Base-by-base conservation (phyloP, 2,797 vertebrate genomes). In the Gallinago stenura region DNA sequence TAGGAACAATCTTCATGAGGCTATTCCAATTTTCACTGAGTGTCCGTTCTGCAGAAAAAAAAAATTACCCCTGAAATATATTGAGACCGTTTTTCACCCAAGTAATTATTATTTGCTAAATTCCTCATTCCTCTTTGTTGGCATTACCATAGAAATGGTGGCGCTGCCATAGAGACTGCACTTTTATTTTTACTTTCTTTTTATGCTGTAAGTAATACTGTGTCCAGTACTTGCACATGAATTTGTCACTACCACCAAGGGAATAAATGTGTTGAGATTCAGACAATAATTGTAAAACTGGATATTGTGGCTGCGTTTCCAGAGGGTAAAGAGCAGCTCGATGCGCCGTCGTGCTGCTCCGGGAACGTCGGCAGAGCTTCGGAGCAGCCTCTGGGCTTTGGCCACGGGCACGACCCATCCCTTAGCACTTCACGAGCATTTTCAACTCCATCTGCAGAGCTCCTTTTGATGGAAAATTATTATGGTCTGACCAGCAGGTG, bases 401-500 rank as follows among this genome's bases (percentile, higher is more conserved):
- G 56, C 45, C 25, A 10, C 30, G 15, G 66, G 24, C 20, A 12
- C 0, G 25, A 48, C 57, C 48, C 7, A 5, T 26, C 69, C 26
- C 1, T 15, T 3, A 4, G 2, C 12, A 0, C 16, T 18, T 54
- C 71, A 13, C 3, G 1, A 13, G 60, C 3, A 6, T 6, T 43
- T 41, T 37, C 12, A 24, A 10, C 57, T 66, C 72, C 33, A 37
- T n/a, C 62, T 3, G 30, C 83, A 2, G 28, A 0, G 70, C 22
- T 65, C 28, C 1, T 56, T 65, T 31, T 7, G 3, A 20, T 2
- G 0, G 11, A 2, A 71, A n/a, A 5, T 22, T 48, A 7, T 61
- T 35, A 16, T 31, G 81, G 9, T 60, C 66, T 89, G 81, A n/a
- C 95, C 96, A 96, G 95, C 95, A 96, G 95, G 89, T 97, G 95